These are phyloP conservation scores for Drosophila rhopaloa DNA, from an alignment of 1,140 invertebrate species.

Conservation along the genomic window DNA sequence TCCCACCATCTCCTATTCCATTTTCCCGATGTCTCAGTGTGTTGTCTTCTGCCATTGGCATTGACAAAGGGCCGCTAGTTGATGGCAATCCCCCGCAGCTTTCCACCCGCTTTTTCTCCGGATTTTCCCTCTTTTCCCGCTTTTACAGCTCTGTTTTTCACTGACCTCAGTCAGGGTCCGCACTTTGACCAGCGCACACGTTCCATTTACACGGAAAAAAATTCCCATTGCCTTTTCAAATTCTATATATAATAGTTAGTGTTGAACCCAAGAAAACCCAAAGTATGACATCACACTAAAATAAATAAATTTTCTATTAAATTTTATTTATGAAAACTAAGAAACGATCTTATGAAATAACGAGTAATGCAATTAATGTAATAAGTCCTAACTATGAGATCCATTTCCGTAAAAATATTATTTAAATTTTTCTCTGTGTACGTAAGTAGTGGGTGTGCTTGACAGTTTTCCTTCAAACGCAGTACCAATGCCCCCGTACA, in stretches of 20 bases:
- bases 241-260: too few species aligned
- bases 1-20: not conserved
- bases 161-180: conserved; percentile 36
- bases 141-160: conserved; percentile 5
- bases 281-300: too few species aligned
- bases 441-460: conserved; percentile 2
- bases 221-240: not conserved
- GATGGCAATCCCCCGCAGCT: conserved; percentile 11
- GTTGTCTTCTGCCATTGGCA: conserved; percentile 74
- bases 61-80: conserved; percentile 57
- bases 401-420: too few species aligned
- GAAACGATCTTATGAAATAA: too few species aligned
- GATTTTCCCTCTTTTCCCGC: not conserved
- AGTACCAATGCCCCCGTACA: not conserved
- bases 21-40: conserved; percentile 14
- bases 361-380: too few species aligned
- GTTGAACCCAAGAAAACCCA: too few species aligned
- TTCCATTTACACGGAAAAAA: conserved; percentile 1
- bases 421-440: conserved; percentile 5
- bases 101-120: conserved; percentile 1
- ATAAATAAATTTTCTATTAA: too few species aligned
- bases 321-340: too few species aligned
- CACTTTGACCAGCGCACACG: conserved; percentile 20
- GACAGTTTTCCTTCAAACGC: conserved; percentile 20
- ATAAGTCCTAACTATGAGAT: too few species aligned